Evolutionary conservation across 2,797 vertebrate species (phyloP), one percentile per base, ranked within the genome.

Genomic region (Hapalemur alaotrensis): DNA sequence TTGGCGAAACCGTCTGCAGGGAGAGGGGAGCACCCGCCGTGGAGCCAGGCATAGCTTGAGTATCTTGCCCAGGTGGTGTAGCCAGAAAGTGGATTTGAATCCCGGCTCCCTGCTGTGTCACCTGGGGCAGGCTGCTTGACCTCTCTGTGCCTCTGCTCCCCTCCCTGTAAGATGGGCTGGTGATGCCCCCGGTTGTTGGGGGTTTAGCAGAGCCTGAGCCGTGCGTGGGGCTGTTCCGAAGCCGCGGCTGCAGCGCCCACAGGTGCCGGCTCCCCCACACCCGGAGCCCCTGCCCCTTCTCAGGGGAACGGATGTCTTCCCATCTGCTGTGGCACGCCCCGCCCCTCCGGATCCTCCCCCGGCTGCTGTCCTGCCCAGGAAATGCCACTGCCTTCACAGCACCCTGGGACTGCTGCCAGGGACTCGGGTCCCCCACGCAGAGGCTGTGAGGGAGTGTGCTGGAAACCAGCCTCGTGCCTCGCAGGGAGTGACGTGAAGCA

Each of bases 351-450:
- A 57, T 38, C 79, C 18, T 9, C 50, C 67, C 35, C 92, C 12
- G 63, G 87, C 67, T 23, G 0, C 89, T 32, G 30, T 70, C 92
- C 94, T 57, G 41, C 7, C 9, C 67, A 25, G 82, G 75, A 88
- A 70, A 41, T 61, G 79, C n/a, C 76, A 52, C n/a, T 73, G 79
- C 38, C 81, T 91, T 75, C 72, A 30, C 5, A 14, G 84, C 84
- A 70, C 3, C 54, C 50, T 48, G 79, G 93, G 73, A 46, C 69
- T 52, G 35, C 2, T 86, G 92, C 97, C 95, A 92, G 96, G 92
- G 46, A 67, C 84, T 32, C 0, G 0, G 57, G 8, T 1, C 80
- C 50, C 85, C 88, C 48, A 63, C 17, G 1, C 69, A 43, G 78
- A 91, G 91, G 85, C 93, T 84, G 67, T 6, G 75, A 54, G 70